Base-by-base conservation (phyloP, 2,797 vertebrate species). In the Huso huso region DNA sequence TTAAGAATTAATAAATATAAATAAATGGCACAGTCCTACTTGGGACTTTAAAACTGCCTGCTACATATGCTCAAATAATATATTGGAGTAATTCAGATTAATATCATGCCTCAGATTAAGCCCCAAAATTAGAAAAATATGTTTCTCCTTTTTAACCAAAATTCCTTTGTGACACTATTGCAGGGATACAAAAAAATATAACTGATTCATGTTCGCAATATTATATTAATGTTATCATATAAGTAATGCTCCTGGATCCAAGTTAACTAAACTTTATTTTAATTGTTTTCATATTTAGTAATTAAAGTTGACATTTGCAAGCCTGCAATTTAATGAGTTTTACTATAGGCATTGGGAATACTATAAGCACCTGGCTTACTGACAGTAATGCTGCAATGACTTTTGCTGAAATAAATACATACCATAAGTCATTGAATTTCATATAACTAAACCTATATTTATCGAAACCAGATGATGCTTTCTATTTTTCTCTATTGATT, bases 391-490 rank as follows among this genome's bases (percentile, higher is more conserved):
- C 10, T 12, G 78, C 73, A 78, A 74, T 75, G 77, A 58, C 49
- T 76, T 79, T 67, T 66, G 13, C 66, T 64, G 62, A 67, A 71
- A 66, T 66, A 49, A 70, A 70, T 51, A 61, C 9, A 49, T 10
- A 49, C 84, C 82, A 83, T 80, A 74, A 63, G 78, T 75, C 75
- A 79, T 84, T 80, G 76, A 65, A 79, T 86, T 82, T 86, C 82
- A 84, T 80, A 84, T 80, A 76, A 83, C 84, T 81, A 83, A 84
- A 88, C 86, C 85, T 68, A 86, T 63, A 62, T 86, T 67, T 59
- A 86, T 80, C 79, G 77, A 55, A 55, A 55, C 52, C 52, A 55
- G 52, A 3, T 55, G 52, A 55, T 55, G 52, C n/a, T 86, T 84
- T 68, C 85, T 63, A 62, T 86, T 67, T 59, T 86, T 80, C 79